Evolutionary conservation across 2,797 vertebrate genomes (phyloP), one percentile per base, ranked within the genome.

Genomic region (Sus cebifrons): DNA sequence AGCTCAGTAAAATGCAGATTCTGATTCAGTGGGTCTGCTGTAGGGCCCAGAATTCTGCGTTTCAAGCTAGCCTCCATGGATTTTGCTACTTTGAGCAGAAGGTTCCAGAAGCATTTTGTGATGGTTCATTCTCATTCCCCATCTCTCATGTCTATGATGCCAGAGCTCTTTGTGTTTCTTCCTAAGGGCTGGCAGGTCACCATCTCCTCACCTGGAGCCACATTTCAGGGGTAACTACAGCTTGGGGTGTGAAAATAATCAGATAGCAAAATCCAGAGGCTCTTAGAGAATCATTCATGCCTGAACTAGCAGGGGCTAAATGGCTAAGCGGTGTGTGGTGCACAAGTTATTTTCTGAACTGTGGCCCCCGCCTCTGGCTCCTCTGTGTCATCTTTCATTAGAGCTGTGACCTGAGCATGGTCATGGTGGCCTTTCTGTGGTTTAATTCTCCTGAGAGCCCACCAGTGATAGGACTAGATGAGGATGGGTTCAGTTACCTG

Each of bases 281-380:
- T 60, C 16, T 52, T 32, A 32, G 75, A 65, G 29, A 77, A 60
- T 36, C 23, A 77, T 20, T 36, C 29, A 5, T 8, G 25, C n/a
- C 58, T 62, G 29, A 52, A n/a, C 7, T 16, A 40, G 49, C 2
- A 3, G 23, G 21, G 56, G 52, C 36, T 36, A 27, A 62, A 8
- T 1, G 0, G 18, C 36, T 36, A n/a, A 62, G 10, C 1, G 0
- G 18, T 17, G 4, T 84, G 40, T 52, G 14, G 10, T 20, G 6
- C 12, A 52, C 0, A 16, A n/a, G 18, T 2, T 68, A 16, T 78
- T 60, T 77, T 52, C 79, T 71, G 56, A 44, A 18, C 11, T n/a
- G 16, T 44, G 49, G 56, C 16, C 40, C 3, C 15, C 65, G 52
- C 13, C 2, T 8, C 16, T 21, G 49, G 18, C 14, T 62, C 29